A percentile compares a stretch with the other conserved stretches of the same genome.
phyloP scores from a whole-genome alignment of 2,888 invertebrate species.

The Eilema caniola region DNA sequence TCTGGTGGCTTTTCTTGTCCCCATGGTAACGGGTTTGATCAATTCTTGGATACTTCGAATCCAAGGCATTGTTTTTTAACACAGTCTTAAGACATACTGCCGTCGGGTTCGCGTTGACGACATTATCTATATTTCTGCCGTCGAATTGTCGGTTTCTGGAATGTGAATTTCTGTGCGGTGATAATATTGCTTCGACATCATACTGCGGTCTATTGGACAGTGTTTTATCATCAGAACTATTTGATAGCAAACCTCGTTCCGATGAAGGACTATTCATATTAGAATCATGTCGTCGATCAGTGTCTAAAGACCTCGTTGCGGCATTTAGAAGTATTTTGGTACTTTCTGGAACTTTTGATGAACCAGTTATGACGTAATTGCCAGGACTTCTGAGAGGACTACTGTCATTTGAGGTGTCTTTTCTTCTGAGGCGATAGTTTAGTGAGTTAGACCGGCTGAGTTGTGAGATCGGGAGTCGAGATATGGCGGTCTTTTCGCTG shows the following conservation, averaged over 20 bases:
- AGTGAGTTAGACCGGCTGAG: constrained; percentile 82
- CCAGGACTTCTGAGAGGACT: constrained; percentile 82
- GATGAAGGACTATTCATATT: constrained; percentile 83
- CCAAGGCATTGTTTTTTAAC: constrained; percentile 79
- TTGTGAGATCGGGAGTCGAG: constrained; percentile 80
- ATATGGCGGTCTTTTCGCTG: constrained; percentile 80
- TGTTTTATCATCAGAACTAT: constrained; percentile 83
- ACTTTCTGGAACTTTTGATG: constrained; percentile 71
- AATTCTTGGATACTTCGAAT: constrained; percentile 73
- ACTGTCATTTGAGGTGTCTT: constrained; percentile 74
- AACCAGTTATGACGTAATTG: constrained; percentile 82
- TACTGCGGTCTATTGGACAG: constrained; percentile 75
- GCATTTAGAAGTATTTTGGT: constrained; percentile 72
- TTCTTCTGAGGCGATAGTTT: constrained; percentile 78
- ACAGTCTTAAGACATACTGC: constrained; percentile 77
- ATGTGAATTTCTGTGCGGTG: constrained; percentile 84
- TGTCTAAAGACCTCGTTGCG: constrained; percentile 78
- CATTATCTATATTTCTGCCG: constrained; percentile 71
- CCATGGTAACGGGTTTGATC: constrained; percentile 80
- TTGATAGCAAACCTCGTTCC: constrained; percentile 70
- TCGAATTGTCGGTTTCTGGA: constrained; percentile 85
- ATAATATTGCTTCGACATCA: constrained; percentile 74
- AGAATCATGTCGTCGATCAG: constrained; percentile 67
- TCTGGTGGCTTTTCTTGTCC: constrained; percentile 64
- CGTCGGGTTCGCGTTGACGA: constrained; percentile 69